Evolutionary conservation across 2,113 vertebrate species (phyloP), one percentile per base, ranked within the genome.

Genomic region (Dendropsophus ebraccatus): DNA sequence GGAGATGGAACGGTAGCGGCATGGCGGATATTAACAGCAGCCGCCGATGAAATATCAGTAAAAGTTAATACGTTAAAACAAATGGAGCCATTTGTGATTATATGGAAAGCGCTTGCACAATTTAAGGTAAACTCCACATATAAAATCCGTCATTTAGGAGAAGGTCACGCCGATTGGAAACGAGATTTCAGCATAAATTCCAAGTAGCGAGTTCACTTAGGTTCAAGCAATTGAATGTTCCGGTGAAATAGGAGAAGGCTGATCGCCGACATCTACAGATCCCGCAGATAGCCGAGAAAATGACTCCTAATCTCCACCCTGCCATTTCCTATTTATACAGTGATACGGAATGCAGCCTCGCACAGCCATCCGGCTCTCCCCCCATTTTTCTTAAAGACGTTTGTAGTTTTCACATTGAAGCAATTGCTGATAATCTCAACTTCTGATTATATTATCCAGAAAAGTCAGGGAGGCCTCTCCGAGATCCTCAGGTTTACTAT

Each of bases 21-120:
- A 3, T 2, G 23, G 17, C 4, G 10, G 49, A 80, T 28, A 47
- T 47, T 60, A 23, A 80, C 25, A 28, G 35, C 54, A 17, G 30
- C 8, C 17, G 7, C 3, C n/a, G 28, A 62, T 47, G 37, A 80
- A 62, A 80, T 60, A 80, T 45, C 58, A 25, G 32, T 62, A 80
- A 41, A 62, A 80, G 49, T 47, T 62, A 62, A 79, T 58, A 79
- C 19, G n/a, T 80, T 41, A 75, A 41, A 60, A 60, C 49, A 60
- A 81, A 65, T 81, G 56, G 78, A 65, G 58, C 37, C 56, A 81
- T 81, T 81, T 86, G 47, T 81, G 78, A 62, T 80, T 80, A 45
- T 47, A 81, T n/a, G 23, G 35, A 74, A 37, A 83, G 82, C 52
- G 23, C 32, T 25, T 3, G 35, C 28, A n/a, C 50, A 73, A 45